Evolutionary conservation across 2,113 vertebrate species (phyloP).

Genomic region (Stomatorhinus ivindoensis): DNA sequence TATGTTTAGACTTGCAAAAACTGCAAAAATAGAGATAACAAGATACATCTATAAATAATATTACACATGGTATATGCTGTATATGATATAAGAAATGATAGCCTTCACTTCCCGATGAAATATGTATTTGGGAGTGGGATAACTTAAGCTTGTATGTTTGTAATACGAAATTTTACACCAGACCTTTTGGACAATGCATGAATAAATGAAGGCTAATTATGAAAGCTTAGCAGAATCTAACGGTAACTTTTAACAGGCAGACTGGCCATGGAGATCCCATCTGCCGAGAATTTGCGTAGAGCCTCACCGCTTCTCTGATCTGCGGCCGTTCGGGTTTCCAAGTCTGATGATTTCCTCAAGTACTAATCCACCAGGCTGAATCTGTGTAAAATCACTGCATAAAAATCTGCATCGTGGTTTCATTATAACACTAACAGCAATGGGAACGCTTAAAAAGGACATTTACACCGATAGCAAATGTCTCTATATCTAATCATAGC

Average conservation of each 20-base stretch:
- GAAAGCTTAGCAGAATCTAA: background rate
- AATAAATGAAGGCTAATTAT: background rate
- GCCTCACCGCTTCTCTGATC: background rate
- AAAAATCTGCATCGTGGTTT: background rate
- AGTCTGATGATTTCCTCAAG: background rate
- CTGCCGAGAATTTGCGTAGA: background rate
- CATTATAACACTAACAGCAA: background rate
- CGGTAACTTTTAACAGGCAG: background rate
- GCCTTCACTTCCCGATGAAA: background rate
- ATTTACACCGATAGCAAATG: background rate
- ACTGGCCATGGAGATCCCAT: background rate
- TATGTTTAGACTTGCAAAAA: background rate
- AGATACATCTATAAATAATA: background rate
- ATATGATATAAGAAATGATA: background rate
- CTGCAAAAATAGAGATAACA: background rate
- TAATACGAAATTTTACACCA: background rate
- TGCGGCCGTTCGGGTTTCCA: background rate
- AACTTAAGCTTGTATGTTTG: background rate
- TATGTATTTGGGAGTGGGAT: background rate
- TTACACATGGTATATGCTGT: background rate
- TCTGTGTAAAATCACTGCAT: background rate
- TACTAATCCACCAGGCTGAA: background rate
- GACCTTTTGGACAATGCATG: background rate
- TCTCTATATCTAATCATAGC: background rate
- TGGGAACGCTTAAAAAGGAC: background rate